These are phyloP conservation scores for Hippocampus barbouri DNA, from an alignment of 2,113 vertebrate species.

Conservation along the genomic window DNA sequence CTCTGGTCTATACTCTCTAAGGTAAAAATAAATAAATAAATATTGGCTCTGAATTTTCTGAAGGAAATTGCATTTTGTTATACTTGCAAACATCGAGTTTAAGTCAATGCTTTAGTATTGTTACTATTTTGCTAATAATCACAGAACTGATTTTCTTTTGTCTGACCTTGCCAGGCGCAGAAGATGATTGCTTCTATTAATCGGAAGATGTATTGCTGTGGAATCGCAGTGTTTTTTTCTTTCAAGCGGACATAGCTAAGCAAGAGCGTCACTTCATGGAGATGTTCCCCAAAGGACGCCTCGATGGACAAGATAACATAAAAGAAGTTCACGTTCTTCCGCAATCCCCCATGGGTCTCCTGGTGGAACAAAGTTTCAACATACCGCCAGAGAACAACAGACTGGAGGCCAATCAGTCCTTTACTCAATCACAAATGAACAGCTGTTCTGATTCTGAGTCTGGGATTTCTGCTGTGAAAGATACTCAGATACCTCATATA, in stretches of 20 bases:
- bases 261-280: slow-evolving; percentile 29
- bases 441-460: slow-evolving; percentile 45
- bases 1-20: not conserved
- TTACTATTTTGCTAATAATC: not conserved
- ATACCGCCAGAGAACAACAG: slow-evolving; percentile 60
- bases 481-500: slow-evolving; percentile 48
- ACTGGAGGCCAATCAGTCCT: slow-evolving; percentile 44
- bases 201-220: slow-evolving; percentile 25
- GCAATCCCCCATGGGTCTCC: slow-evolving; percentile 63
- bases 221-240: slow-evolving; percentile 10
- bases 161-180: slow-evolving; percentile 1
- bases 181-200: slow-evolving; percentile 23
- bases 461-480: slow-evolving; percentile 47
- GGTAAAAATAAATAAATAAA: not conserved
- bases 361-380: slow-evolving; percentile 47
- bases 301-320: slow-evolving; percentile 69
- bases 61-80: too few relatives aligned
- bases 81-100: too few relatives aligned
- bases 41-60: too few relatives aligned
- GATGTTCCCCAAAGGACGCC: slow-evolving; percentile 78
- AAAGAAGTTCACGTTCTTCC: slow-evolving; percentile 54
- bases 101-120: too few relatives aligned
- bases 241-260: slow-evolving; percentile 34
- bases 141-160: not conserved
- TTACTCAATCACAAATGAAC: slow-evolving; percentile 25